These are phyloP conservation scores for Thera obeliscata DNA, from an alignment of 2,888 invertebrate species.

Conservation along the genomic window DNA sequence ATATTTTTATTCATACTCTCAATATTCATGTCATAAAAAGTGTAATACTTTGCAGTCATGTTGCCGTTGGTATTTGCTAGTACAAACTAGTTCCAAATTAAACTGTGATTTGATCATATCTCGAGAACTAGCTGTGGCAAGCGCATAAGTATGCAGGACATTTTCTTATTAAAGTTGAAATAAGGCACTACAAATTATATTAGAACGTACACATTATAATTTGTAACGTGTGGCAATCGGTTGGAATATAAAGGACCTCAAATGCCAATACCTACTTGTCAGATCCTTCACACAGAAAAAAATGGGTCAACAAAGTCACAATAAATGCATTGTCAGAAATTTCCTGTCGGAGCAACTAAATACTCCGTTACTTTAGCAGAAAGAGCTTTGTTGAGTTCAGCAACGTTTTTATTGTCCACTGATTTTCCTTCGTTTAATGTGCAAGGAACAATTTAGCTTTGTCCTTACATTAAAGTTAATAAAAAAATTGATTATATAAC, in stretches of 20 bases:
- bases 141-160: slow-evolving; percentile 24
- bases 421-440: no score
- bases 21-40: not conserved
- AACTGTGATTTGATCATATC: slow-evolving; percentile 18
- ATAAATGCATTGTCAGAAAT: no score
- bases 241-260: slow-evolving; percentile 9
- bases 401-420: no score
- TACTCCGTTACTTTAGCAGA: no score
- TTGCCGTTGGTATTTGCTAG: slow-evolving; percentile 2
- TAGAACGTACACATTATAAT: slow-evolving; percentile 24
- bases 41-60: not conserved
- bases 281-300: no score
- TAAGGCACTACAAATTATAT: slow-evolving; percentile 21
- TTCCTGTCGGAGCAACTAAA: no score
- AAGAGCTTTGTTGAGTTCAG: no score
- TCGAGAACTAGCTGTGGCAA: slow-evolving; percentile 28
- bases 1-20: not conserved
- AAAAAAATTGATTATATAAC: no score
- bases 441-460: no score
- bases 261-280: slow-evolving; percentile 3
- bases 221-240: slow-evolving; percentile 19
- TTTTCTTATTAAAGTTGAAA: slow-evolving; percentile 25
- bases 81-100: slow-evolving; percentile 13
- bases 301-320: no score
- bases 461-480: no score